Base-by-base conservation (phyloP, 2,888 invertebrate species). In the Priocnemis perturbator region DNA sequence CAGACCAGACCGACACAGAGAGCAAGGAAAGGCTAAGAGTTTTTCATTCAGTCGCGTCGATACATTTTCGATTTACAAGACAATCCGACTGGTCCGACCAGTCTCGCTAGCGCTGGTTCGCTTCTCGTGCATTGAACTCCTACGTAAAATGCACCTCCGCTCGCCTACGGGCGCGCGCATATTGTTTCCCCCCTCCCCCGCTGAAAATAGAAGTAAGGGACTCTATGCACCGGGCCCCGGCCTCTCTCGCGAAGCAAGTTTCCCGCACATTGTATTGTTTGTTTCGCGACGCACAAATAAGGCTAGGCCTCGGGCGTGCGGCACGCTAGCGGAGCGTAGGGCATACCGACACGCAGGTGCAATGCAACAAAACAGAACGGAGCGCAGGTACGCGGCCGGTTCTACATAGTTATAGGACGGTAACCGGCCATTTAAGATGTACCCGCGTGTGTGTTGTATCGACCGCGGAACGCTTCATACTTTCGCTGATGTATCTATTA, bases 61-160 rank as follows among this genome's bases (percentile, higher is more conserved):
- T 19, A 61, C 59, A 52, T 61, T 52, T n/a, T 62, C 60, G 60
- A 67, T 69, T 66, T 57, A 69, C 70, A 58, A 63, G 65, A 67
- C 70, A 65, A 73, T 73, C 67, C 56, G 15, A 65, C 60, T 56
- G 23, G 47, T 60, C 67, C 69, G 69, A 73, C 65, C 67, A 73
- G 70, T 73, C 72, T 65, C 57, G 37, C 44, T 30, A 21, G 57
- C 37, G 7, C 37, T n/a, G n/a, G 37, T 37, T 37, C 37, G 1
- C 37, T 11, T 37, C 47, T 23, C 37, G 60, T 60, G 64, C 48
- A 67, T 68, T 57, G 59, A 19, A 66, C 74, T 47, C 74, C 74
- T 58, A 74, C 70, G 63, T 23, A 47, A 74, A 70, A 37, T 63
- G 64, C 60, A 30, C 9, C 45, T 67, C 74, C 37, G 37, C 37